phyloP scores from a whole-genome alignment of 2,113 vertebrate genomes.

The Gallinago media region DNA sequence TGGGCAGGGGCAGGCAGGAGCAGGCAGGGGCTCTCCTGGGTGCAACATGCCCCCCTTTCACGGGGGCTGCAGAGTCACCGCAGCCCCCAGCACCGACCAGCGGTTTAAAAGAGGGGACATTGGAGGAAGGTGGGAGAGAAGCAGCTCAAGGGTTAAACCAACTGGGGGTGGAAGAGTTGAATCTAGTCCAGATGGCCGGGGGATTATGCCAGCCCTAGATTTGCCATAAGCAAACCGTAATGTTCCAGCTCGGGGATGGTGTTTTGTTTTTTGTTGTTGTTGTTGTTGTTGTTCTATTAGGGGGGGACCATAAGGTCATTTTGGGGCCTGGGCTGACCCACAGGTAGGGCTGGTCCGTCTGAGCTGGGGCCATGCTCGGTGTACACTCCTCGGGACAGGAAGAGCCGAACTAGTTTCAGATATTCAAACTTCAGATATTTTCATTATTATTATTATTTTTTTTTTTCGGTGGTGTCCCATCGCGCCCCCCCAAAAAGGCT shows the following conservation, averaged over 20 bases:
- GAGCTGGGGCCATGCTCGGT: neutral
- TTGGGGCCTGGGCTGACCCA: neutral
- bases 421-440: neutral
- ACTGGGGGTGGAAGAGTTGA: accelerated
- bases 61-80: neutral
- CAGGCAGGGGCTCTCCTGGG: neutral
- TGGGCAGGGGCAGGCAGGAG: neutral
- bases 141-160: neutral
- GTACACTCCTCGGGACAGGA: accelerated
- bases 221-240: conserved; percentile 1
- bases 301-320: conserved; percentile 1
- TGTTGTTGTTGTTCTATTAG: neutral
- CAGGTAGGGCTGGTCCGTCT: accelerated
- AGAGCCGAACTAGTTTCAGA: neutral
- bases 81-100: neutral
- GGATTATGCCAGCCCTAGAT: conserved; percentile 53
- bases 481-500: neutral
- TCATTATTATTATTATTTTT: too few species aligned
- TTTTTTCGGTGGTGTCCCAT: neutral
- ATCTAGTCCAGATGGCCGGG: neutral
- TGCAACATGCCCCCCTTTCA: neutral
- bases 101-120: neutral
- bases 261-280: neutral
- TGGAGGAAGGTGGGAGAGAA: neutral
- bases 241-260: neutral